These are phyloP conservation scores for Sebastes reedi DNA, from an alignment of 2,797 vertebrate genomes.

Conservation along the genomic window DNA sequence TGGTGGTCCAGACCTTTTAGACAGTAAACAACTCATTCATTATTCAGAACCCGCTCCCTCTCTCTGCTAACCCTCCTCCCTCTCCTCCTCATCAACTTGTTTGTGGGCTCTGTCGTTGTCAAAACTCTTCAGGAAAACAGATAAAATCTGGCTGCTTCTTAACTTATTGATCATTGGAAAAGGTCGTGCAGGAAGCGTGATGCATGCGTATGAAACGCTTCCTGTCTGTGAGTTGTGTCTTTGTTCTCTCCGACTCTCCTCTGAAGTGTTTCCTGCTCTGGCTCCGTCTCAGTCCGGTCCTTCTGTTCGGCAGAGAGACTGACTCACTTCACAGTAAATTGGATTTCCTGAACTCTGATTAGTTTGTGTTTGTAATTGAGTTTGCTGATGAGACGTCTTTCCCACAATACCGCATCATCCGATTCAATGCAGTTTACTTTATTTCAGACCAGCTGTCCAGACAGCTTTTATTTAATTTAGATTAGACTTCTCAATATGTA, in stretches of 20 bases:
- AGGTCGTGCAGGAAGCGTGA: conserved; percentile 10
- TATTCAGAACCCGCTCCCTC: conserved; percentile 32
- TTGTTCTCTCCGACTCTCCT: conserved; percentile 10
- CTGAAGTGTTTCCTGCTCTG: conserved; percentile 17
- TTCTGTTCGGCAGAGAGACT: neutral
- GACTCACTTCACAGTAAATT: conserved; percentile 42
- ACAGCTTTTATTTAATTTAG: neutral
- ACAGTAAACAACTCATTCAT: conserved; percentile 50
- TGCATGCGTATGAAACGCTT: neutral
- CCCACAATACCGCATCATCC: neutral
- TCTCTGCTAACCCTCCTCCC: neutral
- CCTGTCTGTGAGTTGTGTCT: neutral
- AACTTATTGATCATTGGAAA: conserved; percentile 12
- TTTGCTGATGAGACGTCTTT: conserved; percentile 12
- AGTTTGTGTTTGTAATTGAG: conserved; percentile 34
- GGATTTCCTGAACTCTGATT: conserved; percentile 50
- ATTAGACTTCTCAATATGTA: neutral
- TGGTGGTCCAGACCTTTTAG: conserved; percentile 30
- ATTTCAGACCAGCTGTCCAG: neutral
- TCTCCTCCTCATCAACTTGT: neutral
- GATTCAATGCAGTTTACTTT: neutral
- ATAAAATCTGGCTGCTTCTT: neutral
- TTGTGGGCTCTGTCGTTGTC: conserved; percentile 8
- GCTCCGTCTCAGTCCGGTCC: neutral
- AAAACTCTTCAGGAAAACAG: neutral